Conservation (phyloP, 2,113 vertebrate genomes). For the Suncus etruscus region DNA sequence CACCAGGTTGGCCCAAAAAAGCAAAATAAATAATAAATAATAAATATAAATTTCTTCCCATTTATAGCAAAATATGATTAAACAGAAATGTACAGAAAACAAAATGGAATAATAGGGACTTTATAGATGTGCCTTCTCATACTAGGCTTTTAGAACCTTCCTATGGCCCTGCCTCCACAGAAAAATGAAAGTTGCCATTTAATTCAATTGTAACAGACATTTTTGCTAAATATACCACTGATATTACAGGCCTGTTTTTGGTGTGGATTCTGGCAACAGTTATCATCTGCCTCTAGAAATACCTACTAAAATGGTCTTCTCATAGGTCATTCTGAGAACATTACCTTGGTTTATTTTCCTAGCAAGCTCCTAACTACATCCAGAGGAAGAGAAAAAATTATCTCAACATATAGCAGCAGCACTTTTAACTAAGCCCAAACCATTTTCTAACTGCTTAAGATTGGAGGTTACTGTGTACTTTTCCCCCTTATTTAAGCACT, state of each 20-base stretch:
- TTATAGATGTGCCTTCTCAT: slow-evolving; percentile 11
- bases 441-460: slow-evolving; percentile 55
- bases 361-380: slow-evolving; percentile 57
- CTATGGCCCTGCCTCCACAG: background rate
- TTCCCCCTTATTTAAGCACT: slow-evolving; percentile 1
- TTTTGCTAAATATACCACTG: slow-evolving; percentile 47
- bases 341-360: slow-evolving; percentile 22
- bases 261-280: background rate
- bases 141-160: slow-evolving; percentile 42
- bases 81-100: slow-evolving; percentile 47
- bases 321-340: background rate
- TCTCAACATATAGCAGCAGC: slow-evolving; percentile 32
- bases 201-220: slow-evolving; percentile 59
- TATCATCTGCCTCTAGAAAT: slow-evolving; percentile 39
- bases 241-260: background rate
- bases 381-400: slow-evolving; percentile 39
- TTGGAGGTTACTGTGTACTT: slow-evolving; percentile 47
- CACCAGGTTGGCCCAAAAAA: no score
- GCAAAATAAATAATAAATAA: no score
- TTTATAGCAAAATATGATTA: slow-evolving; percentile 24
- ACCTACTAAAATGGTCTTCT: background rate
- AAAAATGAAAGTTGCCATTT: slow-evolving; percentile 46
- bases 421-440: slow-evolving; percentile 51
- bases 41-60: no score
- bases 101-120: slow-evolving; percentile 42